Evolutionary conservation across 2,113 vertebrate genomes (phyloP).

Genomic region (Hippocampus barbouri): DNA sequence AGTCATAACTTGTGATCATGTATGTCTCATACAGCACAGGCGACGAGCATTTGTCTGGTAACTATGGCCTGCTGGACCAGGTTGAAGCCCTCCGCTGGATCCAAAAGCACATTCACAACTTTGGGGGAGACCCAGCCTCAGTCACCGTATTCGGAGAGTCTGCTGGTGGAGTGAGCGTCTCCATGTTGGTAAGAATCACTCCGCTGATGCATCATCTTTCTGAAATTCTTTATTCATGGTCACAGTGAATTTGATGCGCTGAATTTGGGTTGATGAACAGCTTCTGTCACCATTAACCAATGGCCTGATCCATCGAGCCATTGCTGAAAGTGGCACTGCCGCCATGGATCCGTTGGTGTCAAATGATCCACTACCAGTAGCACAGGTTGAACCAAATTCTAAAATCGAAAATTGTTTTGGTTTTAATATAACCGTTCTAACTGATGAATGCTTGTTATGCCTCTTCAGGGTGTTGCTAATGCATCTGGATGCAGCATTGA

Average conservation of each 20-base stretch:
- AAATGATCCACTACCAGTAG: constrained; percentile 32
- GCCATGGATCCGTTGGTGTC: constrained; percentile 5
- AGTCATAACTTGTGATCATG: neutral
- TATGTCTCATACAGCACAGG: constrained; percentile 75
- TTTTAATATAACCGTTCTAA: neutral
- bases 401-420: neutral
- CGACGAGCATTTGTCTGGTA: constrained; percentile 77
- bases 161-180: constrained; percentile 81
- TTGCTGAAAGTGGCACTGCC: constrained; percentile 81
- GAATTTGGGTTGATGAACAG: constrained; percentile 53
- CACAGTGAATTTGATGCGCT: neutral
- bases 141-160: constrained; percentile 88
- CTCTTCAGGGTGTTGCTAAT: constrained; percentile 57
- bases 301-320: constrained; percentile 78
- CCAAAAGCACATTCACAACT: constrained; percentile 81
- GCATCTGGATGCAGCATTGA: constrained; percentile 64
- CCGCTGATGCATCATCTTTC: neutral
- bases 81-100: constrained; percentile 82
- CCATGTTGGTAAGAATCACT: constrained; percentile 69
- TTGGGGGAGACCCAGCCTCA: constrained; percentile 80
- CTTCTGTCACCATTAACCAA: constrained; percentile 75
- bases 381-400: constrained; percentile 15
- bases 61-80: constrained; percentile 86
- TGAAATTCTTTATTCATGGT: neutral
- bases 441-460: neutral